Evolutionary conservation across 2,797 vertebrate genomes (phyloP).

Genomic region (Muraenolepis orangiensis): DNA sequence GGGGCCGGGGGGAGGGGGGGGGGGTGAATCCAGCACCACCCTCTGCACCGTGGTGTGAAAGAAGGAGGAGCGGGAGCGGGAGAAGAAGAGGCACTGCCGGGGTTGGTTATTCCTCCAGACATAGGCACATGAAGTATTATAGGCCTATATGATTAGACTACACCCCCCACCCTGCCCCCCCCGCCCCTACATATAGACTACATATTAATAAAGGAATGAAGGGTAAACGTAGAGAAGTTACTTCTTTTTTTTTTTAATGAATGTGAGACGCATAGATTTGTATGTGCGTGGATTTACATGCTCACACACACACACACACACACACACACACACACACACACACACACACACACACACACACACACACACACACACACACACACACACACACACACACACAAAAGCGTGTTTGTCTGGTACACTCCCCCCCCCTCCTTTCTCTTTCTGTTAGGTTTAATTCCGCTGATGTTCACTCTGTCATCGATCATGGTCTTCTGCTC

Average conservation of each 20-base stretch:
- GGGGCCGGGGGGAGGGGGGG: no score
- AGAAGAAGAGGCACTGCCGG: background rate
- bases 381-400: slow-evolving; percentile 10
- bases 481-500: slow-evolving; percentile 56
- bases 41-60: slow-evolving; percentile 69
- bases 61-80: background rate
- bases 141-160: background rate
- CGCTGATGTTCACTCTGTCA: slow-evolving; percentile 47
- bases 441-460: slow-evolving; percentile 58
- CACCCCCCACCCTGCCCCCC: background rate
- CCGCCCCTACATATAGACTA: background rate
- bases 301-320: background rate
- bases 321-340: background rate
- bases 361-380: slow-evolving; percentile 12
- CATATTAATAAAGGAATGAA: background rate
- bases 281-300: background rate
- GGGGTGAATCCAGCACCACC: slow-evolving; percentile 68
- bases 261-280: background rate
- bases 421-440: slow-evolving; percentile 19
- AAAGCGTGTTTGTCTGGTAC: slow-evolving; percentile 17
- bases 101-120: background rate
- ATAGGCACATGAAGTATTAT: background rate
- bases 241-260: no score
- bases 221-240: background rate
- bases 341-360: slow-evolving; percentile 3